phyloP scores from a whole-genome alignment of 2,113 vertebrate genomes.

The Xenus cinereus region DNA sequence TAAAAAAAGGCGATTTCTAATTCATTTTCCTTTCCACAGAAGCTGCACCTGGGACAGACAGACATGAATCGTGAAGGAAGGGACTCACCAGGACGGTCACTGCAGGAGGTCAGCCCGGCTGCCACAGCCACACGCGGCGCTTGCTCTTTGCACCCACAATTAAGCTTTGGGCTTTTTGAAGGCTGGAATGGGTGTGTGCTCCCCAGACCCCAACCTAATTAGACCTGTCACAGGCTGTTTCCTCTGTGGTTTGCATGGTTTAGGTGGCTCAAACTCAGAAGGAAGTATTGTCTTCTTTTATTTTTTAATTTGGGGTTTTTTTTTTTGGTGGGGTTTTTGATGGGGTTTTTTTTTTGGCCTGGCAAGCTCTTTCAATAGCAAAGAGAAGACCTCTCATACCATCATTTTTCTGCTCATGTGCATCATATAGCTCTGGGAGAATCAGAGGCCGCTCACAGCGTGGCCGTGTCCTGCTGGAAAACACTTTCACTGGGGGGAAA shows the following conservation, averaged over 20 bases:
- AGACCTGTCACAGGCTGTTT: neutral
- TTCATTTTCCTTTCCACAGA: neutral
- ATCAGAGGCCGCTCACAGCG: neutral
- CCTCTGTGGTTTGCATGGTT: neutral
- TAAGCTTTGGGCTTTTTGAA: neutral
- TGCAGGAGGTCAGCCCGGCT: neutral
- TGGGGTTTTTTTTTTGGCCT: neutral
- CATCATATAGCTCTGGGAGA: neutral
- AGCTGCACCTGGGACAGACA: rapidly evolving
- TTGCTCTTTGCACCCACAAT: neutral
- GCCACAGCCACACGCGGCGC: rapidly evolving
- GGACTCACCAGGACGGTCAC: neutral
- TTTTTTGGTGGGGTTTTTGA: neutral
- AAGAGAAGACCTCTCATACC: neutral
- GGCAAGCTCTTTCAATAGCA: neutral
- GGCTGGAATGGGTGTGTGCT: neutral
- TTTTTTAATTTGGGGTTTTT: neutral
- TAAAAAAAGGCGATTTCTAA: neutral
- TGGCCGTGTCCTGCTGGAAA: neutral
- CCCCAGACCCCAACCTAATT: neutral
- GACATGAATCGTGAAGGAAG: neutral
- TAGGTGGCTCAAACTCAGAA: neutral
- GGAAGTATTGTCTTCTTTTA: neutral
- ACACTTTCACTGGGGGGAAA: neutral
- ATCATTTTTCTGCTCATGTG: neutral